Percentiles rank a stretch among this genome's conserved stretches.
phyloP scores from a whole-genome alignment of 2,113 vertebrate species.

The Odontesthes bonariensis region DNA sequence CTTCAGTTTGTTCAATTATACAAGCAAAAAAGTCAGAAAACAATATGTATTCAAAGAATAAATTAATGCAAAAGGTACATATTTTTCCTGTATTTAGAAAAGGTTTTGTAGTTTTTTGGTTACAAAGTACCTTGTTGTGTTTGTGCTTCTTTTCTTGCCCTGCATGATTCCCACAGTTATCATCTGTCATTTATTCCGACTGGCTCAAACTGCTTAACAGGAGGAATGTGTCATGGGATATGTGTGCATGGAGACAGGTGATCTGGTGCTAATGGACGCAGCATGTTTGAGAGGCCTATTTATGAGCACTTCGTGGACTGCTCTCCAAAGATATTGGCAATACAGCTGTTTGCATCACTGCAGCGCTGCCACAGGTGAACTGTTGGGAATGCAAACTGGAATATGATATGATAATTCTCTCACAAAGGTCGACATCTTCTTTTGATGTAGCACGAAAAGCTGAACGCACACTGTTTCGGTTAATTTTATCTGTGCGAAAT shows the following conservation, averaged over 20 bases:
- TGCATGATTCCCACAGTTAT: conserved; percentile 49
- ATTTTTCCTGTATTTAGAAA: no score
- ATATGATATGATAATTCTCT: conserved; percentile 13
- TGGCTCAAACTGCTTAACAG: conserved; percentile 31
- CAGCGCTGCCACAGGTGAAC: conserved; percentile 48
- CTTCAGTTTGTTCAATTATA: background rate
- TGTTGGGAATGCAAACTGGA: conserved; percentile 19
- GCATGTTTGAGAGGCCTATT: conserved; percentile 59
- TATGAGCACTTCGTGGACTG: conserved; percentile 39
- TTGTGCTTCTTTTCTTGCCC: conserved; percentile 6
- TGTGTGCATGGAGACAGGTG: conserved; percentile 22
- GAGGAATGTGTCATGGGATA: conserved; percentile 76
- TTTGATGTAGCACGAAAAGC: conserved; percentile 3
- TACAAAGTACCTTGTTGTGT: conserved; percentile 13
- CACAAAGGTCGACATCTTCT: conserved; percentile 9
- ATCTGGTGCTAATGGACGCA: conserved; percentile 55
- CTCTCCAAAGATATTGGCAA: conserved; percentile 36
- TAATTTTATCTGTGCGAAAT: conserved; percentile 20
- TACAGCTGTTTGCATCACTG: conserved; percentile 27
- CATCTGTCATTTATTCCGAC: conserved; percentile 51
- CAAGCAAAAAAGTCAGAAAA: background rate
- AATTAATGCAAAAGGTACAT: no score
- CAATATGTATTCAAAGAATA: background rate
- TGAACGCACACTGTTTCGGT: conserved; percentile 16
- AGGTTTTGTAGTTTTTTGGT: background rate